Evolutionary conservation across 2,797 vertebrate species (phyloP).

Genomic region (Lacerta bilineata): DNA sequence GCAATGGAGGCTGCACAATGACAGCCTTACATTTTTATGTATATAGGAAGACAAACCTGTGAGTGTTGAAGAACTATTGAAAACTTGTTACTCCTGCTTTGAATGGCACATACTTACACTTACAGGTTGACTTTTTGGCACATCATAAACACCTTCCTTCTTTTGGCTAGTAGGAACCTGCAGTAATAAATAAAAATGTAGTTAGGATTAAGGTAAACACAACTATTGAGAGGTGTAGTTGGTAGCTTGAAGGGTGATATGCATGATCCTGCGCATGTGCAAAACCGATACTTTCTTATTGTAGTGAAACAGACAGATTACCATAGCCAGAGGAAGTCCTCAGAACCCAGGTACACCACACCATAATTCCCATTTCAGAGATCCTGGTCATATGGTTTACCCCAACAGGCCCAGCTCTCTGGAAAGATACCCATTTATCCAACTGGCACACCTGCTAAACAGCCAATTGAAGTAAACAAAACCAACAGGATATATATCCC

Average conservation of each 20-base stretch:
- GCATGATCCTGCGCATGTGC: not conserved
- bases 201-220: slow-evolving; percentile 36
- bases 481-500: not conserved
- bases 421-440: not conserved
- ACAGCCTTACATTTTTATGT: too few relatives aligned
- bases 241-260: not conserved
- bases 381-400: not conserved
- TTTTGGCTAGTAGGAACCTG: slow-evolving; percentile 99
- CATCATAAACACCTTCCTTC: slow-evolving; percentile 99
- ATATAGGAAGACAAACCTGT: not conserved
- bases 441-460: not conserved
- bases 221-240: not conserved
- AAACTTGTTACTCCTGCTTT: not conserved
- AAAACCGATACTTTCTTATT: not conserved
- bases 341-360: not conserved
- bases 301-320: not conserved
- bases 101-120: slow-evolving; percentile 87
- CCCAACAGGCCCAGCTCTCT: not conserved
- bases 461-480: not conserved
- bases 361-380: not conserved
- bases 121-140: slow-evolving; percentile 99
- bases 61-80: slow-evolving; percentile 3
- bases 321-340: slow-evolving; percentile 25
- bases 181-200: slow-evolving; percentile 62
- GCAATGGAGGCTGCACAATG: too few relatives aligned